phyloP scores from a whole-genome alignment of 2,888 invertebrate genomes.

The Chrysolina americana region DNA sequence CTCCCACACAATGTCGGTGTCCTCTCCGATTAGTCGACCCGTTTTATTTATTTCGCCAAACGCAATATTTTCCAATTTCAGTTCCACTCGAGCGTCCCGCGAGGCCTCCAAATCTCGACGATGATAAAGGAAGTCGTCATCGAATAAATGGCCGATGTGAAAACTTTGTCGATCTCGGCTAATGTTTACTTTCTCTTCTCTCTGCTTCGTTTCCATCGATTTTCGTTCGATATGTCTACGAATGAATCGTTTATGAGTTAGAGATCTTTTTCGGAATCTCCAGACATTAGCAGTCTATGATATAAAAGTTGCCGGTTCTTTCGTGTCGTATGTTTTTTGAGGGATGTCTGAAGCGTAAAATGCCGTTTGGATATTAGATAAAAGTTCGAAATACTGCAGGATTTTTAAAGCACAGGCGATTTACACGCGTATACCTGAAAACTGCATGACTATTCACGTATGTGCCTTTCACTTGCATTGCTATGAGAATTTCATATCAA shows the following conservation, averaged over 20 bases:
- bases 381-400: no score
- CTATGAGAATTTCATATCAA: no score
- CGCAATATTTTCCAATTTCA: slow-evolving; percentile 12
- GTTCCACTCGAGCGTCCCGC: not conserved
- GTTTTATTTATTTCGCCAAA: not conserved
- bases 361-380: no score
- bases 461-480: no score
- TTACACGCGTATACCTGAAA: no score
- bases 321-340: not conserved
- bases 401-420: no score
- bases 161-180: slow-evolving; percentile 38
- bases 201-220: slow-evolving; percentile 32
- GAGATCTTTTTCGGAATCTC: not conserved
- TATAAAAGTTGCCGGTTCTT: not conserved
- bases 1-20: not conserved
- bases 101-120: not conserved
- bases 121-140: slow-evolving; percentile 23
- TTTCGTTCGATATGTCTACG: slow-evolving; percentile 30
- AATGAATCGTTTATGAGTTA: slow-evolving; percentile 1
- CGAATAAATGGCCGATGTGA: slow-evolving; percentile 39
- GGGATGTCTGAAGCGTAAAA: not conserved
- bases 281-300: slow-evolving; percentile 16
- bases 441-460: no score
- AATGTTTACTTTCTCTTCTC: slow-evolving; percentile 38
- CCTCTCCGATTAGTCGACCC: not conserved